Conservation (phyloP, 2,888 invertebrate genomes). For the Gerris lacustris region DNA sequence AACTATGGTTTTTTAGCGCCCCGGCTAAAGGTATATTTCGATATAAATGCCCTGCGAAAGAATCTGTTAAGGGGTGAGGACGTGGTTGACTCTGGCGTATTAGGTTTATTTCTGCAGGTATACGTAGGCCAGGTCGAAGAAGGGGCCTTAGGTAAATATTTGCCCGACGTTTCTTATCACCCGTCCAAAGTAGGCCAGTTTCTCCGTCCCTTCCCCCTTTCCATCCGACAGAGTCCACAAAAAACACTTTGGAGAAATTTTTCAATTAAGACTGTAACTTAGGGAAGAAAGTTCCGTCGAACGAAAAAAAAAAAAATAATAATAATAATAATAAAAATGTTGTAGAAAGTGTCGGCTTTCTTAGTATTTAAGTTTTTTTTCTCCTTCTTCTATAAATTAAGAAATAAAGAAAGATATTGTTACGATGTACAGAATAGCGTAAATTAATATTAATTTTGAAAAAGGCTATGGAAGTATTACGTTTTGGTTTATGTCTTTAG, state of each 20-base stretch:
- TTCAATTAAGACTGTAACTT: constrained; percentile 1
- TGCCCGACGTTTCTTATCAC: not conserved
- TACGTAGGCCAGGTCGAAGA: not conserved
- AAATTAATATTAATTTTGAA: too few relatives aligned
- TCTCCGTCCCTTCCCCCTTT: not conserved
- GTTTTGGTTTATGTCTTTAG: too few relatives aligned
- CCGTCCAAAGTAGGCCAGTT: not conserved
- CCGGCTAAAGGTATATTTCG: not conserved
- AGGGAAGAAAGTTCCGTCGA: not conserved
- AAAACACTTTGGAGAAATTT: not conserved
- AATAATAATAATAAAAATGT: not conserved
- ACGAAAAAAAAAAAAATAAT: not conserved
- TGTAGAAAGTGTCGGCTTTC: too few relatives aligned
- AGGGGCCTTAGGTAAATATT: not conserved
- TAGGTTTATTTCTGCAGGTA: not conserved
- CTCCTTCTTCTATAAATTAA: too few relatives aligned
- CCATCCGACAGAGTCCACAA: not conserved
- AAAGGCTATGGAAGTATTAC: too few relatives aligned
- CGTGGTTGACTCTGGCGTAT: not conserved
- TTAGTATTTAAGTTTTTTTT: too few relatives aligned
- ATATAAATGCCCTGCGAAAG: not conserved
- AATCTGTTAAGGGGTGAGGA: not conserved
- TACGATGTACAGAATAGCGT: too few relatives aligned
- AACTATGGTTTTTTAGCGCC: not conserved
- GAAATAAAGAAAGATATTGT: too few relatives aligned